These are phyloP conservation scores for Halictus quadricinctus DNA, from an alignment of 2,888 invertebrate species.

Conservation along the genomic window DNA sequence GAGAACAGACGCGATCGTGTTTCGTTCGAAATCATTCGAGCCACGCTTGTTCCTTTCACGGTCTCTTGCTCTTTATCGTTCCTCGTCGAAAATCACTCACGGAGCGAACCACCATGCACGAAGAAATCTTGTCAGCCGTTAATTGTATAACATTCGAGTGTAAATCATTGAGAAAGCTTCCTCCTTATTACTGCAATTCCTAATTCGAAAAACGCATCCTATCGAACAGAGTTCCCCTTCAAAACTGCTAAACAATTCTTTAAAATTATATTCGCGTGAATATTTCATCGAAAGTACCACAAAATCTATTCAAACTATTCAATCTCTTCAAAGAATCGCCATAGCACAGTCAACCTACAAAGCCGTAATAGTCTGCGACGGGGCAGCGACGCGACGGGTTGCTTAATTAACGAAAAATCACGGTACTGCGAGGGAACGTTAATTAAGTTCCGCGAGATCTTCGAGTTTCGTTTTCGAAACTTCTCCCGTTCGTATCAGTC, in stretches of 20 bases:
- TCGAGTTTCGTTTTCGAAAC: conserved; percentile 16
- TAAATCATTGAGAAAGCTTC: not conserved
- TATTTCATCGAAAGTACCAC: not conserved
- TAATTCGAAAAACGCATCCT: not conserved
- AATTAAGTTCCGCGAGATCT: conserved; percentile 29
- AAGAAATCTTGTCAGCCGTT: not conserved
- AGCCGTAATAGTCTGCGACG: conserved; percentile 3
- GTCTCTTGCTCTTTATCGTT: not conserved
- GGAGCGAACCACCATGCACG: not conserved
- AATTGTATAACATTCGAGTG: not conserved
- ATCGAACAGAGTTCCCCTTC: not conserved
- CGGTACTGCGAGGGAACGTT: conserved; percentile 23
- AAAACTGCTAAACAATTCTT: not conserved
- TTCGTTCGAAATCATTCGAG: not conserved
- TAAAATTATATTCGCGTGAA: too few species aligned
- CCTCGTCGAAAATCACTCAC: not conserved
- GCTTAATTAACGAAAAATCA: conserved; percentile 28
- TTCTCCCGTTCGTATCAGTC: not conserved
- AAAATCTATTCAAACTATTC: not conserved
- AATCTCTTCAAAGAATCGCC: not conserved
- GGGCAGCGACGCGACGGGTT: not conserved
- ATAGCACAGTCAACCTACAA: not conserved
- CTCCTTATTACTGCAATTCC: not conserved
- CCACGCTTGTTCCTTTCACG: not conserved
- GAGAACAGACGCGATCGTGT: not conserved